phyloP scores from a whole-genome alignment of 1,140 invertebrate genomes.

The Epicauta chinensis region DNA sequence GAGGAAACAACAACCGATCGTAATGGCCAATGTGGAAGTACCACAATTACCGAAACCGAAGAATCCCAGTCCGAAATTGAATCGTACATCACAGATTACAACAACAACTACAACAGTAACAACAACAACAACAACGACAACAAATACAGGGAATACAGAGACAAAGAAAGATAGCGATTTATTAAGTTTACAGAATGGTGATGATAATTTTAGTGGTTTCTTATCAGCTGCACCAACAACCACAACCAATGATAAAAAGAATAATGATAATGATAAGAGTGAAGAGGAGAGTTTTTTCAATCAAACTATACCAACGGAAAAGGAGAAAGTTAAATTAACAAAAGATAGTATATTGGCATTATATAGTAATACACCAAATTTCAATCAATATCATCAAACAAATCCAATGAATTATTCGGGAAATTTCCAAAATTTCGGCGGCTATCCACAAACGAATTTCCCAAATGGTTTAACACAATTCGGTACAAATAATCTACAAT shows the following conservation, averaged over 20 bases:
- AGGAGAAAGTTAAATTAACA: constrained; percentile 76
- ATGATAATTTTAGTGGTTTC: constrained; percentile 73
- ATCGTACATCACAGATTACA: too few relatives aligned
- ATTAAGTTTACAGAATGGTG: constrained; percentile 53
- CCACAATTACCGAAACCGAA: constrained; percentile 53
- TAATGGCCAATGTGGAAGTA: constrained; percentile 42
- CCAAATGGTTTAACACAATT: constrained; percentile 10
- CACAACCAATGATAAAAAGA: constrained; percentile 40
- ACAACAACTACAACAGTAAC: constrained; percentile 42
- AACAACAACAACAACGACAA: background rate
- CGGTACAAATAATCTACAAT: constrained; percentile 3
- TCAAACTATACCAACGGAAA: constrained; percentile 66
- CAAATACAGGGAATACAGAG: constrained; percentile 37
- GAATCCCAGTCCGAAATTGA: constrained; percentile 65
- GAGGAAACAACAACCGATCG: constrained; percentile 44
- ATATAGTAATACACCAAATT: constrained; percentile 62
- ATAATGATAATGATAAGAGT: constrained; percentile 42
- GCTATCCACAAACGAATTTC: constrained; percentile 22
- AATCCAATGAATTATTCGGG: constrained; percentile 8
- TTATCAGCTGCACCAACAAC: constrained; percentile 55
- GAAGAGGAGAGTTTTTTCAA: constrained; percentile 90
- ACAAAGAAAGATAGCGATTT: constrained; percentile 29
- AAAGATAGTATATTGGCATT: constrained; percentile 92
- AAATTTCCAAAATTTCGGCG: constrained; percentile 23
- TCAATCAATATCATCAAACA: constrained; percentile 25